These are phyloP conservation scores for Aphaenogaster rudis DNA, from an alignment of 1,140 invertebrate genomes.

Conservation along the genomic window DNA sequence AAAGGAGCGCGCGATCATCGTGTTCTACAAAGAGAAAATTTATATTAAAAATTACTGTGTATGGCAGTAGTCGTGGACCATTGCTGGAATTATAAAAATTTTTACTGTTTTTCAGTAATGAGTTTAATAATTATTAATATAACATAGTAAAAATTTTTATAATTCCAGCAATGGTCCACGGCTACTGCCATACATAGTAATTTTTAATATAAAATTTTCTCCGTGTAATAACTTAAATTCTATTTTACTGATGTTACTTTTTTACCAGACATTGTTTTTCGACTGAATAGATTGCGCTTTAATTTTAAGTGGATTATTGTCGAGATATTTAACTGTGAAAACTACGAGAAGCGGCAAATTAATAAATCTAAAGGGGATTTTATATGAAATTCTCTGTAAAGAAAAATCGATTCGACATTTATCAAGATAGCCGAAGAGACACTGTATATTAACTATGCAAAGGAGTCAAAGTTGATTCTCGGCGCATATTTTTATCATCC, in stretches of 20 bases:
- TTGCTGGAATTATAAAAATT: too few species aligned
- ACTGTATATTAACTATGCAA: not conserved
- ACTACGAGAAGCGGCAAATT: not conserved
- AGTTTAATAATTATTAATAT: too few species aligned
- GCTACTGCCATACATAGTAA: too few species aligned
- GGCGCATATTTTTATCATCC: conserved; percentile 43
- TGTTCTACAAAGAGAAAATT: too few species aligned
- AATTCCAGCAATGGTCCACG: too few species aligned
- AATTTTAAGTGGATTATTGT: not conserved
- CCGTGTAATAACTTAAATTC: not conserved
- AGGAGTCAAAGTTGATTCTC: conserved; percentile 50
- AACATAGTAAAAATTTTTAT: too few species aligned
- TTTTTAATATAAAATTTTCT: too few species aligned
- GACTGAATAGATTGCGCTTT: not conserved
- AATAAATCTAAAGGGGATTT: not conserved
- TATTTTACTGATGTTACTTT: not conserved
- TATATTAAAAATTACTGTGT: too few species aligned
- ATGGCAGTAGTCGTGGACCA: too few species aligned
- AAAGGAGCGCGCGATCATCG: not conserved
- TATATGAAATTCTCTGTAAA: not conserved
- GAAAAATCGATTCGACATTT: conserved; percentile 16
- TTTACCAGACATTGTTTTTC: not conserved
- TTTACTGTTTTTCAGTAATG: too few species aligned
- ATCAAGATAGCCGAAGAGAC: not conserved
- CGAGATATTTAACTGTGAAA: not conserved